Base-by-base conservation (phyloP, 2,113 vertebrate species). In the Synodontis membranacea region DNA sequence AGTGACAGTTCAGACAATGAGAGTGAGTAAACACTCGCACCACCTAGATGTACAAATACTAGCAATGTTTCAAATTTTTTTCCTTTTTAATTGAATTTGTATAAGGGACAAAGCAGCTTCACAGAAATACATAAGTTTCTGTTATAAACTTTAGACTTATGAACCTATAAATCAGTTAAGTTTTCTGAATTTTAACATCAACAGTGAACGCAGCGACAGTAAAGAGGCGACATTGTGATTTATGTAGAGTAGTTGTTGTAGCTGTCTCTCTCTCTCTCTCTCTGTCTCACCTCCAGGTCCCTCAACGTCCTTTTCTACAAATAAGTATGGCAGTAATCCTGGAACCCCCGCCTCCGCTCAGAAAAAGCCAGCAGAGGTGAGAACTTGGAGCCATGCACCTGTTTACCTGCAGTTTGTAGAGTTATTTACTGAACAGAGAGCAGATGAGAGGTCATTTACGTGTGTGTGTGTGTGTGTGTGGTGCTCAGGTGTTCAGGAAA, bases 1-100 rank as follows among this genome's bases (percentile, higher is more conserved):
- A 99, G 97, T 95, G 98, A 98, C 95, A 99, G 96, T 94, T 99
- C 98, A 91, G 98, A 99, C 95, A 97, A 97, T 94, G 97, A 99
- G 89, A 97, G 98, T 99, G 91, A 97, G 98, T 97, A 93, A 76
- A 89, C 84, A 3, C 10, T 10, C 28, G 21, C 48, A 19, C 28
- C 68, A 12, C n/a, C 39, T 11, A 74, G 1, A 66, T 66, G 62
- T 66, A 31, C 60, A 52, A 56, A 56, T 56, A 31, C n/a, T n/a
- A n/a, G n/a, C 28, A 64, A 12, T 31, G 28, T n/a, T n/a, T n/a
- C n/a, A n/a, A n/a, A 25, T 58, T 23, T 6, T 56, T 56, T 19
- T 56, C n/a, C n/a, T n/a, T n/a, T n/a, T n/a, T n/a, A n/a, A n/a
- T n/a, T n/a, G n/a, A n/a, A n/a, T n/a, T n/a, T n/a, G n/a, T n/a